These are phyloP conservation scores for Dendronephthya gigantea DNA, from an alignment of 64 coral and sea anemone species.

Conservation along the genomic window DNA sequence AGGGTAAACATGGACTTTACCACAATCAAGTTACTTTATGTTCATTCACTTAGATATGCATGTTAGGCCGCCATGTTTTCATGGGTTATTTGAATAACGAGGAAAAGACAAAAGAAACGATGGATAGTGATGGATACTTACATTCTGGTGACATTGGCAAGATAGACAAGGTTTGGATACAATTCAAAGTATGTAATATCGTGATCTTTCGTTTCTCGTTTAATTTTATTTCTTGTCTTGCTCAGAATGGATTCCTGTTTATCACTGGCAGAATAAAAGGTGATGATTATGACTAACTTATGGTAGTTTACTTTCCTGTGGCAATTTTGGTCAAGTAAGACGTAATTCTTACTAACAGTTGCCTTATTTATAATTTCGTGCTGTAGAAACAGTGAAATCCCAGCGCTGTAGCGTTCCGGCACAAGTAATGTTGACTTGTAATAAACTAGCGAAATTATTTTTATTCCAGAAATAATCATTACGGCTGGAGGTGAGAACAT, in stretches of 20 bases:
- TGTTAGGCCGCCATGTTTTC: constrained; percentile 84
- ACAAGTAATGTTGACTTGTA: neutral
- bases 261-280: constrained; percentile 99
- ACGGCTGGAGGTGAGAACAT: constrained; percentile 94
- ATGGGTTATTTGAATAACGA: constrained; percentile 96
- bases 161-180: constrained; percentile 49
- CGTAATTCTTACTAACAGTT: neutral
- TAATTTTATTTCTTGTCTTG: neutral
- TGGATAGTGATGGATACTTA: constrained; percentile 64
- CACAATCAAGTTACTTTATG: neutral
- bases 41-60: constrained; percentile 42
- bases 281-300: too few relatives aligned
- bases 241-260: constrained; percentile 50
- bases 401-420: neutral
- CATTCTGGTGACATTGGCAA: constrained; percentile 83
- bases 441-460: neutral
- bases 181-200: neutral
- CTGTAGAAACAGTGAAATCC: too few relatives aligned
- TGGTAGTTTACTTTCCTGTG: neutral
- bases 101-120: constrained; percentile 66
- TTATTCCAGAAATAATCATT: constrained; percentile 74
- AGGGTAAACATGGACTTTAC: too few relatives aligned
- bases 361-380: too few relatives aligned
- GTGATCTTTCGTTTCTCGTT: neutral
- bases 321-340: too few relatives aligned